phyloP scores from a whole-genome alignment of 64 coral and sea anemone genomes.

The Stylophora pistillata region DNA sequence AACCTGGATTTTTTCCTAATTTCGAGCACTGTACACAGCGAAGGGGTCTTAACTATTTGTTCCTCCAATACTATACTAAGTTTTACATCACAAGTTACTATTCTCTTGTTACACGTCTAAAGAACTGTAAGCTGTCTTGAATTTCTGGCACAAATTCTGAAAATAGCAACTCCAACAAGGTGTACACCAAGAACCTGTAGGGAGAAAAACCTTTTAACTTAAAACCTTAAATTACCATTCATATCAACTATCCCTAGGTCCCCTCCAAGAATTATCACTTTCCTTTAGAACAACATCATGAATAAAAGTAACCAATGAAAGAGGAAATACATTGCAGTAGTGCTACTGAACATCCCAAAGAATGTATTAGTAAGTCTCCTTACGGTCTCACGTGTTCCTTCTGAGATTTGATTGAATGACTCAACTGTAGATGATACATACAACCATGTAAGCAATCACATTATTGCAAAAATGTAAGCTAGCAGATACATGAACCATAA shows the following conservation, averaged over 20 bases:
- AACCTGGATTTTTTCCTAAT: too few relatives aligned
- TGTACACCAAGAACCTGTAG: constrained; percentile 50
- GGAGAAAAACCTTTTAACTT: not conserved
- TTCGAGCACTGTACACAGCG: too few relatives aligned
- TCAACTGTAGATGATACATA: not conserved
- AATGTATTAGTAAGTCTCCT: too few relatives aligned
- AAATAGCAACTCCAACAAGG: constrained; percentile 48
- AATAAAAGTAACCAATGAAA: not conserved
- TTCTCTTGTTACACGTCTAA: not conserved
- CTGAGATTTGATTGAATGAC: too few relatives aligned
- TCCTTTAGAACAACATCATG: not conserved
- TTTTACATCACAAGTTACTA: constrained; percentile 10
- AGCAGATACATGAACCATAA: not conserved
- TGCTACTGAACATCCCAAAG: too few relatives aligned
- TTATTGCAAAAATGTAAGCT: not conserved
- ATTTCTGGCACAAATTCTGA: constrained; percentile 61
- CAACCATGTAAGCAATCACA: not conserved
- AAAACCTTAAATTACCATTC: not conserved
- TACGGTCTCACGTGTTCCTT: too few relatives aligned
- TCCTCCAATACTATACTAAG: too few relatives aligned
- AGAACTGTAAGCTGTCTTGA: constrained; percentile 37
- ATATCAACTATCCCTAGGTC: not conserved
- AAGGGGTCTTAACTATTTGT: too few relatives aligned
- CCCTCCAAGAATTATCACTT: not conserved
- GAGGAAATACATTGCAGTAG: too few relatives aligned